Conservation (phyloP, 2,888 invertebrate genomes). For the Diaperis boleti region DNA sequence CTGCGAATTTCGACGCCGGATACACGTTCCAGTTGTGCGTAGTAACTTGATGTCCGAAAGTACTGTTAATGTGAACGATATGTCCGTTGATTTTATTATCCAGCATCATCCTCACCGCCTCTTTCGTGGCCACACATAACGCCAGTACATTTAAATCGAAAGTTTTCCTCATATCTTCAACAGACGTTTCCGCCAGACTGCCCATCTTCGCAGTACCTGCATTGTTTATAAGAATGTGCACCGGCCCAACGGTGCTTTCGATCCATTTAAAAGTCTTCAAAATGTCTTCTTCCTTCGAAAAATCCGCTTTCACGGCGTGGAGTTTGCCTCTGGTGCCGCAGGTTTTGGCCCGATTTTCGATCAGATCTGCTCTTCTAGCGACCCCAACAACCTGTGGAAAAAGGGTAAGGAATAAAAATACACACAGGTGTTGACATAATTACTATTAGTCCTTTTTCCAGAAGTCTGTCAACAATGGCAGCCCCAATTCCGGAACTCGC, state of each 20-base stretch:
- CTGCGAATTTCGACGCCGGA: not conserved
- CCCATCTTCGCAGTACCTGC: conserved; percentile 46
- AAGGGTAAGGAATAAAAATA: conserved; percentile 18
- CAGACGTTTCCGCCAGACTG: conserved; percentile 44
- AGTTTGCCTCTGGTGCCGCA: conserved; percentile 44
- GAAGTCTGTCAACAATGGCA: not conserved
- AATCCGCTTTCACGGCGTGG: conserved; percentile 44
- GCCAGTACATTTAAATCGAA: conserved; percentile 44
- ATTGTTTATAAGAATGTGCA: conserved; percentile 50
- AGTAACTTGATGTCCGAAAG: not conserved
- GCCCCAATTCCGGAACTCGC: conserved; percentile 64
- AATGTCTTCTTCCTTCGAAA: conserved; percentile 49
- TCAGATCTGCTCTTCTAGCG: conserved; percentile 27
- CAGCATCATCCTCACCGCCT: conserved; percentile 49
- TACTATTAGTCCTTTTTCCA: not conserved
- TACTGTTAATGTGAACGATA: conserved; percentile 33
- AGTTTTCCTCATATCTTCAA: conserved; percentile 46
- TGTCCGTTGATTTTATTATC: conserved; percentile 48
- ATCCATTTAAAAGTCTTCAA: conserved; percentile 48
- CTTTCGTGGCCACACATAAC: conserved; percentile 47
- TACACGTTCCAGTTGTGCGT: not conserved
- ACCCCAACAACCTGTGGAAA: not conserved
- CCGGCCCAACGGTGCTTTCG: conserved; percentile 46
- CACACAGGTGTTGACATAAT: too few species aligned
- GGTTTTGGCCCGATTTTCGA: conserved; percentile 43